Evolutionary conservation across 2,113 vertebrate species (phyloP).

Genomic region (Oreotrochilus melanogaster): DNA sequence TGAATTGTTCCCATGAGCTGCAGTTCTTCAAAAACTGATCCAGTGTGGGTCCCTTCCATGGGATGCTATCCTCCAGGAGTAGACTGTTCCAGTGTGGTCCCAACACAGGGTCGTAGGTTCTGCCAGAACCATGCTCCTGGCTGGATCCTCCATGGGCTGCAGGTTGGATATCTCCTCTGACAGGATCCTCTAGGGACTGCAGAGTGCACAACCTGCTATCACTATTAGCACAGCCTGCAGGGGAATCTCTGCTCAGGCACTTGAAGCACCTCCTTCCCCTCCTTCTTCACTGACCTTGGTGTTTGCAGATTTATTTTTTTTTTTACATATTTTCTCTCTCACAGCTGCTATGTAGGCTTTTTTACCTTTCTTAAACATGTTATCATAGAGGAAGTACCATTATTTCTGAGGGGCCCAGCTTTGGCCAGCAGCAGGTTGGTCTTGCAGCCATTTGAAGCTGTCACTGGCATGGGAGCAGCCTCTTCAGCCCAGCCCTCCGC

Average conservation of each 20-base stretch:
- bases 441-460: neutral
- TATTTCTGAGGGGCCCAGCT: neutral
- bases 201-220: neutral
- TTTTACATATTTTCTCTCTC: neutral
- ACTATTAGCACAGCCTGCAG: neutral
- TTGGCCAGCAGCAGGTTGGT: neutral
- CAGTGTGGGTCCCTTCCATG: fast-evolving
- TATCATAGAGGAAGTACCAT: neutral
- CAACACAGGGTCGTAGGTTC: neutral
- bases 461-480: neutral
- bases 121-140: neutral
- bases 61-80: neutral
- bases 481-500: neutral
- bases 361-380: neutral
- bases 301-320: neutral
- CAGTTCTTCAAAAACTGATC: neutral
- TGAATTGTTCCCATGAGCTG: neutral
- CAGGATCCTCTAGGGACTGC: neutral
- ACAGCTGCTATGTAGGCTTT: neutral
- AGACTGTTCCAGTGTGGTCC: neutral
- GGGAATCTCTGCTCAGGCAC: neutral
- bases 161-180: neutral
- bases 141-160: neutral
- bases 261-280: neutral
- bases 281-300: neutral